Evolutionary conservation across 2,113 vertebrate genomes (phyloP).

Genomic region (Zingel zingel): DNA sequence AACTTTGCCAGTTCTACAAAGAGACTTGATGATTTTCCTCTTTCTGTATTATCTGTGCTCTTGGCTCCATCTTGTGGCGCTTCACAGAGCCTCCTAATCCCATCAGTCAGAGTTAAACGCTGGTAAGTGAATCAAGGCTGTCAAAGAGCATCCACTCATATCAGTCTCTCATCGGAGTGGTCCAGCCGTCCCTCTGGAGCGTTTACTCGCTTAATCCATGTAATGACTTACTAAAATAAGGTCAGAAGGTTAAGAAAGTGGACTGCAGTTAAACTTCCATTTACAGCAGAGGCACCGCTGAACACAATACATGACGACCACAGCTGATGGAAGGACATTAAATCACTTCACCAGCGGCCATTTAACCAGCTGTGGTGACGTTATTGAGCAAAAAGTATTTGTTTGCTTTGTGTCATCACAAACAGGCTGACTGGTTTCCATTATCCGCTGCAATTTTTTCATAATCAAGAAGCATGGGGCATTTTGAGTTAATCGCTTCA

Average conservation of each 20-base stretch:
- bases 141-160: slow-evolving; percentile 46
- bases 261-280: slow-evolving; percentile 4
- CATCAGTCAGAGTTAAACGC: slow-evolving; percentile 31
- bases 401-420: not conserved
- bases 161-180: slow-evolving; percentile 13
- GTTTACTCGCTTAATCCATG: slow-evolving; percentile 25
- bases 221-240: slow-evolving; percentile 30
- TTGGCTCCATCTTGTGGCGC: slow-evolving; percentile 72
- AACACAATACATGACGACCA: not conserved
- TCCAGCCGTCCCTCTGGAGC: slow-evolving; percentile 43
- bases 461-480: not conserved
- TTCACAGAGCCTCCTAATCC: slow-evolving; percentile 6
- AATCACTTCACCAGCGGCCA: not conserved
- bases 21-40: not conserved
- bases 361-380: not conserved
- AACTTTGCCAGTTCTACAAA: not conserved
- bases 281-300: not conserved
- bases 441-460: not conserved
- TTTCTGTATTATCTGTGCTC: slow-evolving; percentile 1
- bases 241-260: slow-evolving; percentile 34
- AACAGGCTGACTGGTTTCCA: not conserved
- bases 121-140: slow-evolving; percentile 58
- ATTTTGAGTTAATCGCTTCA: not conserved
- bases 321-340: not conserved
- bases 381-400: not conserved